Conservation (phyloP, 2,113 vertebrate genomes). For the Tachycineta bicolor region DNA sequence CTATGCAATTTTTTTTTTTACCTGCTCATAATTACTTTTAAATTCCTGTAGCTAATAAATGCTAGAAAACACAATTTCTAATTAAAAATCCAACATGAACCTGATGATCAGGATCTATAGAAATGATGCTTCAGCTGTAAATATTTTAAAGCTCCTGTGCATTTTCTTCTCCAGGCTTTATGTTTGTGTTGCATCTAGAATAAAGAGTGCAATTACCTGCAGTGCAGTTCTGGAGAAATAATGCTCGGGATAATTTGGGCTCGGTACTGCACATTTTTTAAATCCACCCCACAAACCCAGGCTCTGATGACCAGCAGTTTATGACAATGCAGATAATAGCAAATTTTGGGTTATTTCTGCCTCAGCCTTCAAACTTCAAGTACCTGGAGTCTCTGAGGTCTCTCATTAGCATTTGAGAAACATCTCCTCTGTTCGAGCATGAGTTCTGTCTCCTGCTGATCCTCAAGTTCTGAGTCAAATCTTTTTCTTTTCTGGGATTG, state of each 20-base stretch:
- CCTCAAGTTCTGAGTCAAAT: neutral
- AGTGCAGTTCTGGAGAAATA: neutral
- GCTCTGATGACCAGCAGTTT: constrained; percentile 13
- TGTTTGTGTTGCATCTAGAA: neutral
- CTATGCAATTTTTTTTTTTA: neutral
- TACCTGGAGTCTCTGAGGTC: neutral
- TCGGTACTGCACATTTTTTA: neutral
- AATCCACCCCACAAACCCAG: neutral
- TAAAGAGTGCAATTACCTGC: neutral
- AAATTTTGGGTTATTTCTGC: constrained; percentile 27
- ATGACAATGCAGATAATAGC: neutral
- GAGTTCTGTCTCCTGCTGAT: constrained; percentile 31
- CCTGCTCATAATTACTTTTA: neutral
- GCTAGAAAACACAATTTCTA: neutral
- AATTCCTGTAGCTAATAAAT: constrained; percentile 1
- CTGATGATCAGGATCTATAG: neutral
- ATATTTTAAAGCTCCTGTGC: neutral
- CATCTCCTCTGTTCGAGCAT: neutral
- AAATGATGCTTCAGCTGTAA: neutral
- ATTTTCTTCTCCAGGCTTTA: neutral
- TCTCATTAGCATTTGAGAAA: constrained; percentile 51
- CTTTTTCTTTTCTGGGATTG: constrained; percentile 14
- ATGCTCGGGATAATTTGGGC: constrained; percentile 26
- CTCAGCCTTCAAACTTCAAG: neutral
- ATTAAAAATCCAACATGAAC: neutral